These are phyloP conservation scores for Cyrtodaria siliqua DNA, from an alignment of 2,888 invertebrate genomes.

Conservation along the genomic window DNA sequence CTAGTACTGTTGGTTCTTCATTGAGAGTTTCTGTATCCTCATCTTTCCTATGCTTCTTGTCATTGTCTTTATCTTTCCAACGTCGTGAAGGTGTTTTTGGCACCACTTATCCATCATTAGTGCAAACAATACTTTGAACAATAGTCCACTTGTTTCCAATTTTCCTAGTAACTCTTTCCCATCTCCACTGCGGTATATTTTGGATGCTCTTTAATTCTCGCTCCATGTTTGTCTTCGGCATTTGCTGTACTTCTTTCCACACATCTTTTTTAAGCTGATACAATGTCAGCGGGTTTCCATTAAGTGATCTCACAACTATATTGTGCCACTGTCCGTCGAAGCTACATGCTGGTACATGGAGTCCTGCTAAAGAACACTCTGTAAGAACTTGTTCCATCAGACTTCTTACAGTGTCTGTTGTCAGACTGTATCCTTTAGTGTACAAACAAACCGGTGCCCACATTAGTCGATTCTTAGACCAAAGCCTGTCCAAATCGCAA, in stretches of 20 bases:
- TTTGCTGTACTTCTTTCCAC: constrained; percentile 21
- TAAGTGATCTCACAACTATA: constrained; percentile 21
- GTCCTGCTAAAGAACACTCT: constrained; percentile 16
- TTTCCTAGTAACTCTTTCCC: not conserved
- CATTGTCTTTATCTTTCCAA: not conserved
- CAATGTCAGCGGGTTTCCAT: constrained; percentile 23
- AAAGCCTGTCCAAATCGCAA: constrained; percentile 22
- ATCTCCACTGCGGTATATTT: constrained; percentile 13
- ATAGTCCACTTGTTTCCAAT: no score
- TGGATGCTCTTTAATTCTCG: constrained; percentile 10
- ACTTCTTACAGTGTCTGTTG: constrained; percentile 14
- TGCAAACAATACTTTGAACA: not conserved
- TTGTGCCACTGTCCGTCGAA: constrained; percentile 46
- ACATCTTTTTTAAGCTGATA: constrained; percentile 47
- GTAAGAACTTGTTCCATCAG: constrained; percentile 21
- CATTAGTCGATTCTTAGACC: constrained; percentile 3
- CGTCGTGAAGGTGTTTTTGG: not conserved
- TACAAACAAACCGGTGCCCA: constrained; percentile 25
- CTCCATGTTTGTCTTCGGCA: constrained; percentile 25
- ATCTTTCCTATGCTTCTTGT: not conserved
- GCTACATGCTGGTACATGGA: constrained; percentile 29
- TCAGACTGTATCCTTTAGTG: constrained; percentile 33
- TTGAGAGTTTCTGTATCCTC: no score
- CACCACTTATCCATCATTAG: not conserved
- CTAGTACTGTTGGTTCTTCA: not conserved